Base-by-base conservation (phyloP, 2,888 invertebrate species). In the Tenthredo livida region DNA sequence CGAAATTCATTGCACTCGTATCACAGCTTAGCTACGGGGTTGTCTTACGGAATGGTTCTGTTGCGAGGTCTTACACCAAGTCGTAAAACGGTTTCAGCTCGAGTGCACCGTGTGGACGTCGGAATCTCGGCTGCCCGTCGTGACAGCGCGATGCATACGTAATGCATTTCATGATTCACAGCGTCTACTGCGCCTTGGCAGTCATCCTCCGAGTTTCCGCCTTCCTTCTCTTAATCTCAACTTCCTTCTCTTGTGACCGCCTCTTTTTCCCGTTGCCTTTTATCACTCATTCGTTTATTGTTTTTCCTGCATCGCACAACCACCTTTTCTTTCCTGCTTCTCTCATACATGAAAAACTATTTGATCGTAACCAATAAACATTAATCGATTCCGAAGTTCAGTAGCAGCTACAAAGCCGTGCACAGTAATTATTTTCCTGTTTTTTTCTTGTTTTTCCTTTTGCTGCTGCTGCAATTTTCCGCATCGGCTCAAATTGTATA, bases 111-210 rank as follows among this genome's bases (percentile, higher is more conserved):
- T 75, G 78, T 65, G 87, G 86, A 85, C 83, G 89, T 87, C 89
- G 88, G 88, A 85, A 61, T 80, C 87, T 87, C 87, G 88, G 87
- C 87, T 89, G 88, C 87, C 84, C 86, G 86, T 73, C 87, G 88
- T 84, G 89, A 87, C 89, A 85, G 86, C 86, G 87, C 86, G 89
- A 88, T 87, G 89, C 90, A 89, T 89, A 89, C 88, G 88, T 89
- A 89, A 89, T 89, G 88, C 87, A 87, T 88, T 88, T 89, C 89
- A 87, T 87, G 86, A 85, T 84, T 84, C 86, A 80, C 80, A 80
- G 21, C 61, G 85, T 85, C 87, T 88, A 86, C 73, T 85, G 84
- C 86, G 85, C 78, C 82, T 77, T 43, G 47, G 80, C 73, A 65
- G 72, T 67, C 84, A 67, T 75, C 61, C 58, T 61, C 82, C 85